phyloP scores from a whole-genome alignment of 2,113 vertebrate genomes.

The Tringa solitaria region DNA sequence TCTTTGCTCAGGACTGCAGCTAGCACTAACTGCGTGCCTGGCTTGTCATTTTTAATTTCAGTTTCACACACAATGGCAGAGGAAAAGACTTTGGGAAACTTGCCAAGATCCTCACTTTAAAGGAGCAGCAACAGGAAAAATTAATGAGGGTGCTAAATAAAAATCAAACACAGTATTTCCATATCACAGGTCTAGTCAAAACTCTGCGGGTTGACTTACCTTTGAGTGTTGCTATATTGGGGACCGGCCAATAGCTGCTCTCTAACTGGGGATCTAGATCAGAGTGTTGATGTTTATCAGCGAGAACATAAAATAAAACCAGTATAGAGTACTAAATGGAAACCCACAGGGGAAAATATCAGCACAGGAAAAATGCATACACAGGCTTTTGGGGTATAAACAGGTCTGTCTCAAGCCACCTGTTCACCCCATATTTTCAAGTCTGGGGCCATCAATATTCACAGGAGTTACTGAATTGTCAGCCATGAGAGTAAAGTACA shows the following conservation, averaged over 20 bases:
- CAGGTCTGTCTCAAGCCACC: background rate
- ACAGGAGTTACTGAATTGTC: background rate
- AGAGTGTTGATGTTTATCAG: background rate
- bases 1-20: background rate
- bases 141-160: slow-evolving; percentile 28
- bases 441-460: background rate
- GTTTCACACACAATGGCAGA: background rate
- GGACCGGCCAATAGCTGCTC: background rate
- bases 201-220: slow-evolving; percentile 35
- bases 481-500: background rate
- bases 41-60: slow-evolving; percentile 27
- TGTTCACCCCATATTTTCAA: background rate
- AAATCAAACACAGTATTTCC: slow-evolving; percentile 30
- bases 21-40: background rate
- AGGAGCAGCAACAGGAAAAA: slow-evolving; percentile 15
- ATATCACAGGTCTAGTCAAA: slow-evolving; percentile 15
- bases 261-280: background rate
- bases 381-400: background rate
- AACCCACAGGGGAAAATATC: background rate
- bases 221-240: background rate
- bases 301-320: background rate
- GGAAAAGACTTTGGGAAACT: slow-evolving; percentile 1
- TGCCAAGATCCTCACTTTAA: slow-evolving; percentile 27
- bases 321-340: background rate
- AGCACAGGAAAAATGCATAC: background rate